These are phyloP conservation scores for Poecilia gillii DNA, from an alignment of 2,797 vertebrate species.

Conservation along the genomic window DNA sequence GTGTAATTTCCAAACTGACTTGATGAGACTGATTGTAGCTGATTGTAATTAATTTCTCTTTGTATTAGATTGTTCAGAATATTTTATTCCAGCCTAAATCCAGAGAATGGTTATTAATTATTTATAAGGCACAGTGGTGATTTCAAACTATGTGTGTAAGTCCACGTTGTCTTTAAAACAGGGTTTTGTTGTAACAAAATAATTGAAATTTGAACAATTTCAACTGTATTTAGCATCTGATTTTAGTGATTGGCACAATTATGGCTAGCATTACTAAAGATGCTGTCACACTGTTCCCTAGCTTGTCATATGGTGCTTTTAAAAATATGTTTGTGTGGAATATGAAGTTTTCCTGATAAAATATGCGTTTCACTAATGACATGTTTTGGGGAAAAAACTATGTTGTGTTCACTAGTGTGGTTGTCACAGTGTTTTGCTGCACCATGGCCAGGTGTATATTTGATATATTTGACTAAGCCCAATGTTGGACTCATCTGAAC, in stretches of 20 bases:
- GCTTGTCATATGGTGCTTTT: too few species aligned
- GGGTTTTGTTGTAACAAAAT: neutral
- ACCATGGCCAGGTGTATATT: too few species aligned
- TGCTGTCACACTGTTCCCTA: too few species aligned
- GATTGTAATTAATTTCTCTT: neutral
- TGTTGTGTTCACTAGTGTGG: too few species aligned
- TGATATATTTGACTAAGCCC: neutral
- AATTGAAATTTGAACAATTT: neutral
- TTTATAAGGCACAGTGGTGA: neutral
- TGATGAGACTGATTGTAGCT: neutral
- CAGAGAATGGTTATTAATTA: neutral
- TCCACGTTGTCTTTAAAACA: neutral
- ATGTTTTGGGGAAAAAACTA: too few species aligned
- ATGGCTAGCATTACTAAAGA: neutral
- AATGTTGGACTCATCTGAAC: neutral
- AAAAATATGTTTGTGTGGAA: too few species aligned
- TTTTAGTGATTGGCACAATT: neutral
- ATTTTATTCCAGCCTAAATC: neutral
- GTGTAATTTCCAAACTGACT: neutral
- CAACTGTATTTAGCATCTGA: neutral
- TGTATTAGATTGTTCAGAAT: neutral
- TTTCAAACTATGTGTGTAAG: neutral
- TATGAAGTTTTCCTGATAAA: too few species aligned
- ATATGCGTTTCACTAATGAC: too few species aligned
- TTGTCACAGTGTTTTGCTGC: too few species aligned